These are phyloP conservation scores for Aegithalos caudatus DNA, from an alignment of 2,113 vertebrate genomes.

Conservation along the genomic window DNA sequence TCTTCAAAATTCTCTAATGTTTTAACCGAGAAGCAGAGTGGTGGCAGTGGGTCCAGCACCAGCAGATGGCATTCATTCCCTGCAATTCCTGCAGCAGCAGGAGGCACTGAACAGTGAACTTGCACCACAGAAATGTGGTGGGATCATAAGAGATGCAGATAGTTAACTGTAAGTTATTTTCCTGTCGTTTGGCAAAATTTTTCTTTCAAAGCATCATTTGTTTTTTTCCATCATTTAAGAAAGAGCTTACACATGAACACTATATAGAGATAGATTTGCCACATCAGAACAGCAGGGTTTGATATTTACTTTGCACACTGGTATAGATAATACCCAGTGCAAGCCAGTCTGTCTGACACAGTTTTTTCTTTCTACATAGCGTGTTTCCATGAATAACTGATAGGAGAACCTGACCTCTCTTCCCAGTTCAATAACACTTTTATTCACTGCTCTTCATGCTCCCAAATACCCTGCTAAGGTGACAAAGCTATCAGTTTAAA, in stretches of 20 bases:
- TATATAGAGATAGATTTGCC: neutral
- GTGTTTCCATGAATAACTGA: neutral
- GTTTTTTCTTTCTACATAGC: neutral
- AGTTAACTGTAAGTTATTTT: neutral
- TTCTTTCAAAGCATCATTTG: neutral
- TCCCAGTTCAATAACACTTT: neutral
- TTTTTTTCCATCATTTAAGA: neutral
- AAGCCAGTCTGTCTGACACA: neutral
- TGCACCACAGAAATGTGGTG: neutral
- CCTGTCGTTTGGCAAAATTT: neutral
- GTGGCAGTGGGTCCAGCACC: neutral
- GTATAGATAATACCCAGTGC: neutral
- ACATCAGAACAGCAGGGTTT: neutral
- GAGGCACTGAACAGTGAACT: neutral
- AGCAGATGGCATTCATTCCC: slow-evolving; percentile 75
- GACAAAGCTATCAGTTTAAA: neutral
- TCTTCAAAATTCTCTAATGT: neutral
- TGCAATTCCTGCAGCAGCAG: neutral
- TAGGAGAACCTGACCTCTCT: neutral
- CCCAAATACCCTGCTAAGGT: neutral
- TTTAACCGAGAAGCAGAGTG: neutral
- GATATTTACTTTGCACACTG: neutral
- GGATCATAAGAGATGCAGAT: neutral
- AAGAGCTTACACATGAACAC: neutral
- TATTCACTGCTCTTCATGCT: neutral